Evolutionary conservation across 2,113 vertebrate genomes (phyloP).

Genomic region (Hippocampus barbouri): DNA sequence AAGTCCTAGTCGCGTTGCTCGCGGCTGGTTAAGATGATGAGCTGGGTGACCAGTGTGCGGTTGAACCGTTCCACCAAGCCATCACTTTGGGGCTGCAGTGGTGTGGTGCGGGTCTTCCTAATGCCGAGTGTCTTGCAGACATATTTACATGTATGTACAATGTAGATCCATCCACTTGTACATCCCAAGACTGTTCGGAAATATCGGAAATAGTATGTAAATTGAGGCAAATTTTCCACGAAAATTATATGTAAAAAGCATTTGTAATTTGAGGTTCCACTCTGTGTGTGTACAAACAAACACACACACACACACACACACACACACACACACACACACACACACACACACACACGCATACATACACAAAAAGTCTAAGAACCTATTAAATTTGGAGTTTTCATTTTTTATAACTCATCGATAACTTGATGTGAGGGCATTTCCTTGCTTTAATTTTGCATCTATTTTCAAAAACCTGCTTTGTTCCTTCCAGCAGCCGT

Average conservation of each 20-base stretch:
- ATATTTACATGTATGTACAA: too few relatives aligned
- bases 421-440: background rate
- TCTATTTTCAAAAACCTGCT: constrained; percentile 1
- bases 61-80: background rate
- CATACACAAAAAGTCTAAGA: too few relatives aligned
- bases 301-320: too few relatives aligned
- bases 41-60: background rate
- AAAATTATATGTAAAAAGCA: too few relatives aligned
- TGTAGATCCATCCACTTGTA: too few relatives aligned
- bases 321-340: too few relatives aligned
- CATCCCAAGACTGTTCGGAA: too few relatives aligned
- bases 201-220: too few relatives aligned
- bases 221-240: too few relatives aligned
- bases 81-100: background rate
- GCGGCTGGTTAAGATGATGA: background rate
- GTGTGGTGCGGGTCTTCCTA: background rate
- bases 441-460: background rate
- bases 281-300: too few relatives aligned
- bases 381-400: background rate
- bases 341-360: too few relatives aligned
- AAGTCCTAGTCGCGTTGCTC: background rate
- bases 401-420: background rate
- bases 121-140: background rate
- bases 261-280: too few relatives aligned
- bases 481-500: constrained; percentile 23